These are phyloP conservation scores for Pecten maximus DNA, from an alignment of 2,888 invertebrate genomes.

Conservation along the genomic window DNA sequence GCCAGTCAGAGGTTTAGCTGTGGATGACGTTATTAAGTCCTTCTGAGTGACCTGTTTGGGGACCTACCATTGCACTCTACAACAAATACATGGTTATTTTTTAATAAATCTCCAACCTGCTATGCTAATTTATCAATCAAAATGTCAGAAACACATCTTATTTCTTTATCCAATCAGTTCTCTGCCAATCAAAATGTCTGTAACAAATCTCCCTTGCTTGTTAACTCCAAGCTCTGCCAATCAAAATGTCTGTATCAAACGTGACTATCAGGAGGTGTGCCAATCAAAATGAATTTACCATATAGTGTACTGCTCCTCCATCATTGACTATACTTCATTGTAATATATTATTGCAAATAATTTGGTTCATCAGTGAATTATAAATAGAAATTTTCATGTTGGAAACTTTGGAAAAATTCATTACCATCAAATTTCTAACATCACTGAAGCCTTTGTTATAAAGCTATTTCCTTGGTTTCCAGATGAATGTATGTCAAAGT, in stretches of 20 bases:
- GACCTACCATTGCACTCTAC: not conserved
- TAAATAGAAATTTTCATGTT: no score
- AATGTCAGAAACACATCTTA: not conserved
- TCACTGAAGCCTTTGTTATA: no score
- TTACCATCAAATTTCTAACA: no score
- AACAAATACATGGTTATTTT: not conserved
- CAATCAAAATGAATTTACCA: constrained; percentile 25
- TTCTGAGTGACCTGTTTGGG: not conserved
- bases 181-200: constrained; percentile 28
- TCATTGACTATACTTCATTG: not conserved
- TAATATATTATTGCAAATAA: no score
- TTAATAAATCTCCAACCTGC: constrained; percentile 1
- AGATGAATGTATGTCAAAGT: no score
- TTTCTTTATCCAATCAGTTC: not conserved
- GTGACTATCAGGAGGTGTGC: not conserved
- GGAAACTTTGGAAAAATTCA: no score
- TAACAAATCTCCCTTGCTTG: not conserved
- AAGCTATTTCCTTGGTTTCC: no score
- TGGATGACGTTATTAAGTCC: not conserved
- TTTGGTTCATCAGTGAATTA: no score
- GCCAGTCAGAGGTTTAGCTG: no score
- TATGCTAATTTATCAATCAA: constrained; percentile 6
- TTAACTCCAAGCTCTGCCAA: constrained; percentile 14
- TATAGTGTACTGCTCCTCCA: not conserved
- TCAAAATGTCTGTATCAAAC: constrained; percentile 26